Percentiles rank a stretch among this genome's conserved stretches.
Conservation (phyloP, 2,888 invertebrate species). For the Crepidodera aurea region DNA sequence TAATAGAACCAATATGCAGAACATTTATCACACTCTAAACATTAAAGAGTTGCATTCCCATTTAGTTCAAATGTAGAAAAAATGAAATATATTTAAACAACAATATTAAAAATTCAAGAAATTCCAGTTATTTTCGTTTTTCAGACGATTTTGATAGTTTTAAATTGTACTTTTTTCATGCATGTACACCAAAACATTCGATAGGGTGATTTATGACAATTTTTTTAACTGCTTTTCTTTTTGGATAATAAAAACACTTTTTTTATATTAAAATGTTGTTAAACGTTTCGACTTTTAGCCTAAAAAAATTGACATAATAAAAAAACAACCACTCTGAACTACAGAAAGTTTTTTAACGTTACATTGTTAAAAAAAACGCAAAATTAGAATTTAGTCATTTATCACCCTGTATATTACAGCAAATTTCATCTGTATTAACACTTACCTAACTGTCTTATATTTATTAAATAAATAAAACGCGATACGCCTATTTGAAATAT, state of each 20-base stretch:
- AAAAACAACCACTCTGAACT: no score
- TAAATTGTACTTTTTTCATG: conserved; percentile 3
- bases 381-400: neutral
- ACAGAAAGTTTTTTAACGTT: no score
- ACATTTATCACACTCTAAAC: conserved; percentile 13
- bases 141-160: neutral
- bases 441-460: neutral
- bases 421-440: neutral
- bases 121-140: no score
- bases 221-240: no score
- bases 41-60: neutral
- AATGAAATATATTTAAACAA: neutral
- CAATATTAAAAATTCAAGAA: no score
- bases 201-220: neutral
- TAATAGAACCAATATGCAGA: conserved; percentile 4
- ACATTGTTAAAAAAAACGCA: no score
- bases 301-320: no score
- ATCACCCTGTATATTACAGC: neutral
- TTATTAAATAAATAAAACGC: no score
- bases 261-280: no score
- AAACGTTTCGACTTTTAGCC: no score
- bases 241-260: no score
- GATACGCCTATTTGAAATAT: no score
- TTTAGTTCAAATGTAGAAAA: neutral
- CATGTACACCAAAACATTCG: conserved; percentile 15